These are phyloP conservation scores for Mythimna pallens DNA, from an alignment of 2,888 invertebrate species.

Conservation along the genomic window DNA sequence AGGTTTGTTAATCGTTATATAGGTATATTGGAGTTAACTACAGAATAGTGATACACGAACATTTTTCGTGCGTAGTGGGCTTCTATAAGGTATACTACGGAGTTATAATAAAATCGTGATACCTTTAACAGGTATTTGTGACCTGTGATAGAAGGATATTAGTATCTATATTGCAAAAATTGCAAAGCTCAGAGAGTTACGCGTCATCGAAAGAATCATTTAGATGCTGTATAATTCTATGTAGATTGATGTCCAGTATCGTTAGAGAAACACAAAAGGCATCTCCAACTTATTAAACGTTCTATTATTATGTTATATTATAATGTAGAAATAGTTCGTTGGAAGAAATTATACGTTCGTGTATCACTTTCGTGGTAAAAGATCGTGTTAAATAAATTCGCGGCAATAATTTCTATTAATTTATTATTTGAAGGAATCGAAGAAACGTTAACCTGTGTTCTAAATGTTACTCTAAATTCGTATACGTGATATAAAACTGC, in stretches of 20 bases:
- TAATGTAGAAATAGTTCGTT: slow-evolving; percentile 20
- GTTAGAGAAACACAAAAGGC: not conserved
- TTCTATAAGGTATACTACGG: slow-evolving; percentile 5
- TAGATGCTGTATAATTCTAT: not conserved
- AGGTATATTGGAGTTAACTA: slow-evolving; percentile 54
- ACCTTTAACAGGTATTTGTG: too few species aligned
- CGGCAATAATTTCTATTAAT: slow-evolving; percentile 82
- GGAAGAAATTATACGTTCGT: slow-evolving; percentile 33
- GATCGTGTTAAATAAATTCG: slow-evolving; percentile 66
- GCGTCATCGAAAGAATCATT: not conserved
- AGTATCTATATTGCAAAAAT: not conserved
- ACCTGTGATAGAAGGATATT: too few species aligned
- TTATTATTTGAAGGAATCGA: slow-evolving; percentile 67
- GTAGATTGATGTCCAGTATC: not conserved
- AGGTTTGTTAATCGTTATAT: slow-evolving; percentile 70
- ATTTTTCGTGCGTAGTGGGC: slow-evolving; percentile 10
- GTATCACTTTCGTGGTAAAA: slow-evolving; percentile 49
- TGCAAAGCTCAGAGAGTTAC: not conserved
- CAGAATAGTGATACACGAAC: slow-evolving; percentile 50
- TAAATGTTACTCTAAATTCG: slow-evolving; percentile 78
- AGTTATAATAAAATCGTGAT: slow-evolving; percentile 5
- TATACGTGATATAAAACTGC: slow-evolving; percentile 88
- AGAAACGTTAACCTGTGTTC: slow-evolving; percentile 74
- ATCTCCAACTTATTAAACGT: not conserved
- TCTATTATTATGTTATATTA: too few species aligned